phyloP scores from a whole-genome alignment of 1,140 invertebrate species.

The Diachasmimorpha longicaudata region DNA sequence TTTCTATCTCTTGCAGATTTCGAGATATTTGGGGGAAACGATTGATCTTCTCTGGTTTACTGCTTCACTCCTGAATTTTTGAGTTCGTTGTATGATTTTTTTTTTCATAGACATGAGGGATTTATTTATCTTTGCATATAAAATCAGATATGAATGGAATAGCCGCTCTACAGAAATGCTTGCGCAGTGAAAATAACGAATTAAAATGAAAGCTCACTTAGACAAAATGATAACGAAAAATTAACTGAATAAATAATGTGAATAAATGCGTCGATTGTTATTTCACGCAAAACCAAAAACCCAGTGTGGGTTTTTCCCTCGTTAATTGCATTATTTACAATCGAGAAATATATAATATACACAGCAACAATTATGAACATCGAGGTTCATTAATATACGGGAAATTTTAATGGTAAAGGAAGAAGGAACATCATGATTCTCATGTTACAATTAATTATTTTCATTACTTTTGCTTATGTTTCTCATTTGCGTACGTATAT shows the following conservation, averaged over 20 bases:
- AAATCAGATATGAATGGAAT: not conserved
- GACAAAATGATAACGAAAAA: not conserved
- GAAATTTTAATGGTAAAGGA: not conserved
- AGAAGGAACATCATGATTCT: conserved; percentile 3
- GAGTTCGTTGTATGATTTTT: not conserved
- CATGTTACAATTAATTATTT: conserved; percentile 11
- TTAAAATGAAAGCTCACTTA: too few species aligned
- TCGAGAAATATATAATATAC: conserved; percentile 23
- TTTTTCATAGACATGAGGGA: not conserved
- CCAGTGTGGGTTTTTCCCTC: not conserved
- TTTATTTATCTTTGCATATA: not conserved
- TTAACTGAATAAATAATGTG: not conserved
- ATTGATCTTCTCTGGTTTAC: not conserved
- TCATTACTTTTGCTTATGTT: conserved; percentile 8
- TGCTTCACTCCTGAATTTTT: not conserved
- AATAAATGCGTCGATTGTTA: conserved; percentile 8
- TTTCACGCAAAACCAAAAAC: not conserved
- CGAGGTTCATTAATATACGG: not conserved
- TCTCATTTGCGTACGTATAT: conserved; percentile 6
- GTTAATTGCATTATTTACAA: conserved; percentile 25
- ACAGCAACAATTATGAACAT: conserved; percentile 5
- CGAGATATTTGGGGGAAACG: not conserved
- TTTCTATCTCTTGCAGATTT: too few species aligned
- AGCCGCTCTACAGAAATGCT: not conserved
- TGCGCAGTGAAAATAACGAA: not conserved